Evolutionary conservation across 2,113 vertebrate species (phyloP), one percentile per base, ranked within the genome.

Genomic region (Bos taurus): DNA sequence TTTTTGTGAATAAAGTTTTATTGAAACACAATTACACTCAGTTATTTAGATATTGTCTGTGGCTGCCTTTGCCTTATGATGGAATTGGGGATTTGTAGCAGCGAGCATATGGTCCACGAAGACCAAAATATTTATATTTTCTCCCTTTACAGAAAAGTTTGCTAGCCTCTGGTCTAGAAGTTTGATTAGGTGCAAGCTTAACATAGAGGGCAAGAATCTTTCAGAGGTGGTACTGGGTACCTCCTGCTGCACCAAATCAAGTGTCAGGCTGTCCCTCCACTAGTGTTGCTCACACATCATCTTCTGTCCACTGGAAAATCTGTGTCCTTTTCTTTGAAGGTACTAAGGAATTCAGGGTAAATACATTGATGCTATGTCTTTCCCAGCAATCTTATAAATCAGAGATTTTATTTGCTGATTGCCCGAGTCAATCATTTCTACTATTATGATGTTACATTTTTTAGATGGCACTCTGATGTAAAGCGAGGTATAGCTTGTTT

Each of bases 211-310:
- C 1, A 6, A 43, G 1, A 48, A 46, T 21, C 7, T 6, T n/a
- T 36, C 13, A 7, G 14, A 54, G 14, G 30, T 9, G 50, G 23
- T 3, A 0, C 1, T 43, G 26, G 4, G 21, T 26, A 1, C 9
- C 30, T 28, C 4, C 54, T 57, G 1, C 0, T 3, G 5, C 2
- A 1, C 21, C 28, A 0, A 1, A 3, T 4, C 6, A 16, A 11
- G 36, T 16, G 6, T 14, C 7, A 5, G 46, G 12, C 19, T 3
- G 14, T 14, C 36, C 11, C 3, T 2, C 33, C 14, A 2, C 6
- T 2, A 56, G 40, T 1, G 33, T 7, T 2, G 19, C 59, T 28
- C 30, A 2, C 10, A 7, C 6, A 12, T 2, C 19, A 7, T 23
- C 28, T 13, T 33, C 8, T 36, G 36, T 36, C 12, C 11, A 2